Percentiles rank a stretch among this genome's conserved stretches.
phyloP scores from a whole-genome alignment of 1,140 invertebrate genomes.

The Procambarus virginalis region DNA sequence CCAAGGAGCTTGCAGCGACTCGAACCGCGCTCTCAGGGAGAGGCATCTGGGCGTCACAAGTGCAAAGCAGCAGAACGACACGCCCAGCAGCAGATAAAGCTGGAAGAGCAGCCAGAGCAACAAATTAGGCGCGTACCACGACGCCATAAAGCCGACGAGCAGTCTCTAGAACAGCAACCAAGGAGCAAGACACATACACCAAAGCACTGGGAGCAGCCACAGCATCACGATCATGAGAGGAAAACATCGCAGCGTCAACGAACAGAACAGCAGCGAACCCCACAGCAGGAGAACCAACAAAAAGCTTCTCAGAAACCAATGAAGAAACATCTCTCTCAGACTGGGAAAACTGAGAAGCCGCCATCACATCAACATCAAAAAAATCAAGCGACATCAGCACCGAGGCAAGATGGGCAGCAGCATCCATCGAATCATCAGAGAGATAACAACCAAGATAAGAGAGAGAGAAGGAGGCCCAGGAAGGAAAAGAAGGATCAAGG shows the following conservation, averaged over 20 bases:
- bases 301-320: neutral
- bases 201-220: neutral
- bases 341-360: neutral
- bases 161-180: neutral
- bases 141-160: neutral
- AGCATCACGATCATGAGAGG: neutral
- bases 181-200: neutral
- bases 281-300: neutral
- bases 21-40: neutral
- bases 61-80: neutral
- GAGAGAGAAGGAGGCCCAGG: neutral
- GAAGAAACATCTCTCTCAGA: neutral
- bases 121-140: neutral
- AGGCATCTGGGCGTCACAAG: neutral
- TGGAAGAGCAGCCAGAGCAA: neutral
- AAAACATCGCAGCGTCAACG: neutral
- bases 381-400: no score
- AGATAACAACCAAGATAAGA: neutral
- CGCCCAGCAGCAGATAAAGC: neutral
- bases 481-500: constrained; percentile 42
- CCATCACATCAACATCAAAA: neutral
- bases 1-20: neutral
- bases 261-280: neutral
- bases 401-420: neutral
- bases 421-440: neutral